phyloP scores from a whole-genome alignment of 1,140 invertebrate genomes.

The Oppia nitens region DNA sequence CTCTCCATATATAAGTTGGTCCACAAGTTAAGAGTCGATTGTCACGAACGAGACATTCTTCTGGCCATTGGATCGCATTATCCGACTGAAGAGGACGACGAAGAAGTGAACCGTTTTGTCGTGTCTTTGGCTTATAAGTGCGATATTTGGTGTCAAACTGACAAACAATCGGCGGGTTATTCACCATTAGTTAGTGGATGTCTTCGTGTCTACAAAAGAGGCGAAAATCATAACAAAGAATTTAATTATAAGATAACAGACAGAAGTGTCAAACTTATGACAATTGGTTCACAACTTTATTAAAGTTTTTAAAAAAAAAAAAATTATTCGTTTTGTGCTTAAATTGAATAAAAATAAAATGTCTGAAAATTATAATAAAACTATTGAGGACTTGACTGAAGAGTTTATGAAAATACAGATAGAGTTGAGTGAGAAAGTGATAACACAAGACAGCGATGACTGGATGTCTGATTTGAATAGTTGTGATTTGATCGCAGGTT shows the following conservation, averaged over 20 bases:
- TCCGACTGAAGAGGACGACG: not conserved
- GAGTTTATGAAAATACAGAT: not conserved
- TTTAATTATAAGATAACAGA: not conserved
- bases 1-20: not conserved
- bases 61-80: not conserved
- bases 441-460: not conserved
- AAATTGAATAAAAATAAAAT: not conserved
- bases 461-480: not conserved
- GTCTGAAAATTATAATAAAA: not conserved
- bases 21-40: not conserved
- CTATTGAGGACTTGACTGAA: not conserved
- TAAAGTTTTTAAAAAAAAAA: not conserved
- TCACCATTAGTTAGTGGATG: not conserved
- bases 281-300: not conserved
- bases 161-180: not conserved
- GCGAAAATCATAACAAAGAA: not conserved
- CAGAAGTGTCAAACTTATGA: not conserved
- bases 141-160: not conserved
- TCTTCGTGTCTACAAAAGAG: not conserved
- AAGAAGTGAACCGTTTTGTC: not conserved
- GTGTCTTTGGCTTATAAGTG: not conserved
- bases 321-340: too few species aligned
- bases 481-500: not conserved
- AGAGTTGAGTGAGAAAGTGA: not conserved
- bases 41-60: not conserved